Conservation (phyloP, 2,888 invertebrate genomes). For the Clanis bilineata region DNA sequence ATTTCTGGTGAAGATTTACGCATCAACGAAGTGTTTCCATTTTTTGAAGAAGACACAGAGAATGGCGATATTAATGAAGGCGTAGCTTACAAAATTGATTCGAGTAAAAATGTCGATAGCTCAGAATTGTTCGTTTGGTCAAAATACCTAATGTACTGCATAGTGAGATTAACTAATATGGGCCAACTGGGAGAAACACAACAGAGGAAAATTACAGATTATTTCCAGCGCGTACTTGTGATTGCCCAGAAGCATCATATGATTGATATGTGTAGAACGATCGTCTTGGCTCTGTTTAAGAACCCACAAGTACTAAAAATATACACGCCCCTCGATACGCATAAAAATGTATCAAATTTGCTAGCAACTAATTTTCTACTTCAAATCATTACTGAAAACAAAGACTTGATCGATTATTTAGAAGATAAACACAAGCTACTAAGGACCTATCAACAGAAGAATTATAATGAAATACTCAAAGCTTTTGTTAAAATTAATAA, state of each 20-base stretch:
- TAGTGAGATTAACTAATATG: conserved; percentile 58
- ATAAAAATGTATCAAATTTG: conserved; percentile 49
- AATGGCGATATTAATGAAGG: conserved; percentile 49
- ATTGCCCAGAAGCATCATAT: conserved; percentile 56
- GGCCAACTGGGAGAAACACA: conserved; percentile 46
- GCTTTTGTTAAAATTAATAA: conserved; percentile 73
- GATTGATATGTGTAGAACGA: conserved; percentile 53
- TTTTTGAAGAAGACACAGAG: conserved; percentile 45
- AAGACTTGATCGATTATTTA: conserved; percentile 56
- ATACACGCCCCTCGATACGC: conserved; percentile 57
- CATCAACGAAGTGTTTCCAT: conserved; percentile 55
- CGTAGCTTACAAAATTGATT: conserved; percentile 47
- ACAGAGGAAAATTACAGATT: conserved; percentile 50
- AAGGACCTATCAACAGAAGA: conserved; percentile 79
- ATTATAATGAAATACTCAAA: conserved; percentile 69
- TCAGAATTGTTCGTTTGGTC: conserved; percentile 68
- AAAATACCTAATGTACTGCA: conserved; percentile 67
- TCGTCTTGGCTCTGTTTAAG: conserved; percentile 59
- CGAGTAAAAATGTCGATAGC: conserved; percentile 45
- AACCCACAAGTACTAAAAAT: conserved; percentile 66
- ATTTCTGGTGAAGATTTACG: conserved; percentile 54
- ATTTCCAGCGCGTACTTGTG: conserved; percentile 56
- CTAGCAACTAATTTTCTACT: conserved; percentile 62
- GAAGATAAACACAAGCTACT: conserved; percentile 60
- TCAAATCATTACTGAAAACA: conserved; percentile 50